Percentiles rank a stretch among this genome's conserved stretches.
Evolutionary conservation across 2,113 vertebrate genomes (phyloP).

Genomic region (Pelecanus crispus): DNA sequence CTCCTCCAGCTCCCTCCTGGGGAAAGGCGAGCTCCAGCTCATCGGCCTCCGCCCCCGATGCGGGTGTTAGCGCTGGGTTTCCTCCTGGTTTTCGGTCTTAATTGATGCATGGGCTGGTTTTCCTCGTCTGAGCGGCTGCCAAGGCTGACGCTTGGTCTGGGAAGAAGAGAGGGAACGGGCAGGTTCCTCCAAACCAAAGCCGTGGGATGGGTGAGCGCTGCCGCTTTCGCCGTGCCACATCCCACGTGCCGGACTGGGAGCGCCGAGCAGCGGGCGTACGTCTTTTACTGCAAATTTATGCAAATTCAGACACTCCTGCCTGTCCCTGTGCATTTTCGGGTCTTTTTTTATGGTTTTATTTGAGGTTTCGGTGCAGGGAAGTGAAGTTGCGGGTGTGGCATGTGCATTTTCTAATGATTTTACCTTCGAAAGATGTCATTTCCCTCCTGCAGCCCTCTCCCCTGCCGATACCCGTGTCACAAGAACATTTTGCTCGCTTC

Average conservation of each 20-base stretch:
- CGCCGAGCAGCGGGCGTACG: fast-evolving
- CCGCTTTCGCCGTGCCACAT: fast-evolving
- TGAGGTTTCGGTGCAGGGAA: neutral
- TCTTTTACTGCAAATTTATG: neutral
- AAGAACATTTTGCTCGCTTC: neutral
- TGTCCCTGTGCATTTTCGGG: neutral
- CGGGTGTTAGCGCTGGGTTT: fast-evolving
- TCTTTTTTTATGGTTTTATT: neutral
- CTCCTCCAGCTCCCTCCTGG: neutral
- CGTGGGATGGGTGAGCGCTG: fast-evolving
- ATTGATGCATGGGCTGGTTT: fast-evolving
- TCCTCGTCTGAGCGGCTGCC: neutral
- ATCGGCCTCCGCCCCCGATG: fast-evolving
- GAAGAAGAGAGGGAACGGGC: neutral
- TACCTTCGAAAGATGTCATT: neutral
- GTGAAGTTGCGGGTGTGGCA: neutral
- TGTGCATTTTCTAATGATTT: neutral
- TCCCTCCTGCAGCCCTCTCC: neutral
- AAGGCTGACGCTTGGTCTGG: neutral
- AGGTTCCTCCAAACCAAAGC: fast-evolving
- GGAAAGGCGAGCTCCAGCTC: neutral
- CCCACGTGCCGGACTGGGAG: neutral
- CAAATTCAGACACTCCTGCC: neutral
- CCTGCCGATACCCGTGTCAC: neutral
- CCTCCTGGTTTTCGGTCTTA: neutral